phyloP scores from a whole-genome alignment of 2,888 invertebrate genomes.

The Xestia xanthographa region DNA sequence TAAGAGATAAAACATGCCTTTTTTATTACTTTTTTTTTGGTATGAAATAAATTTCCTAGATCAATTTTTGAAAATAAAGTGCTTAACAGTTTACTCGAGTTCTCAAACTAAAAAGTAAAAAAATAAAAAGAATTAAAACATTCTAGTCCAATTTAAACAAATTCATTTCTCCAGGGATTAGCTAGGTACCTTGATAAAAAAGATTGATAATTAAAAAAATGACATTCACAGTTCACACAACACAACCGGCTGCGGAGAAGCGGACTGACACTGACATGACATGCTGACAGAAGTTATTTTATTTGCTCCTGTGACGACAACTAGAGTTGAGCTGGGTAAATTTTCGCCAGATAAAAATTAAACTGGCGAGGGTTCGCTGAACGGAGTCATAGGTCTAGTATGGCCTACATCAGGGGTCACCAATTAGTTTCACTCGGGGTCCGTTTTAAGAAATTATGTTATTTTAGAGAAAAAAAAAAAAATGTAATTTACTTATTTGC shows the following conservation, averaged over 20 bases:
- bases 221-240: too few relatives aligned
- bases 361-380: too few relatives aligned
- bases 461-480: too few relatives aligned
- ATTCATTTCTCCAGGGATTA: background rate
- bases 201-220: too few relatives aligned
- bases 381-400: too few relatives aligned
- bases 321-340: slow-evolving; percentile 22
- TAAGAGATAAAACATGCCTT: slow-evolving; percentile 81
- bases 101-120: slow-evolving; percentile 27
- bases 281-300: too few relatives aligned
- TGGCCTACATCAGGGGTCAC: too few relatives aligned
- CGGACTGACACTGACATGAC: slow-evolving; percentile 27
- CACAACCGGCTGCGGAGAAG: background rate
- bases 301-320: background rate
- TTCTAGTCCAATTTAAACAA: background rate
- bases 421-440: too few relatives aligned
- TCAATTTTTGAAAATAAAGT: slow-evolving; percentile 5
- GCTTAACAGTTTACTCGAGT: background rate
- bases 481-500: too few relatives aligned
- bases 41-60: slow-evolving; percentile 11
- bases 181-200: too few relatives aligned
- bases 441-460: too few relatives aligned
- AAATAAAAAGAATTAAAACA: slow-evolving; percentile 13
- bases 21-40: slow-evolving; percentile 24
- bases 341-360: too few relatives aligned